phyloP scores from a whole-genome alignment of 1,140 invertebrate species.

The Hypothenemus hampei region DNA sequence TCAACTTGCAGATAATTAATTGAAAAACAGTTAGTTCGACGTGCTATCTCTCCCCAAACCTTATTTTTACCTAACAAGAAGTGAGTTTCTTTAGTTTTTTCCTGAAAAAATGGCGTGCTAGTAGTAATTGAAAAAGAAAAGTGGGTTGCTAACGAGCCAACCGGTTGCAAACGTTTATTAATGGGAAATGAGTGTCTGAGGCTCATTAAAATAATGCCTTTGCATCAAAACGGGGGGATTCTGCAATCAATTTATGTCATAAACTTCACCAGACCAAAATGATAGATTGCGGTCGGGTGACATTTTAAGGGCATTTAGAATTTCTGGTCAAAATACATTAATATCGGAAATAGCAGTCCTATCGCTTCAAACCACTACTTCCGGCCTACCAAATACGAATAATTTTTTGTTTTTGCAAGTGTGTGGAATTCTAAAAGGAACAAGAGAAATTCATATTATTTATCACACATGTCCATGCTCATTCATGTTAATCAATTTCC shows the following conservation, averaged over 20 bases:
- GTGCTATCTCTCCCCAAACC: too few relatives aligned
- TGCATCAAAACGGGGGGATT: conserved; percentile 13
- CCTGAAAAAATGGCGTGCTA: background rate
- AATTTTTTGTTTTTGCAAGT: too few relatives aligned
- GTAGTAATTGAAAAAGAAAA: conserved; percentile 4
- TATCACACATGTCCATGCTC: too few relatives aligned
- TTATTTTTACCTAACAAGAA: too few relatives aligned
- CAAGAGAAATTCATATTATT: too few relatives aligned
- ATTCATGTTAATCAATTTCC: too few relatives aligned
- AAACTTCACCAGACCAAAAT: background rate
- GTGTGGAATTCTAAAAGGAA: too few relatives aligned
- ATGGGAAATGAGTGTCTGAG: conserved; percentile 8
- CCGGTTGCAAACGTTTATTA: conserved; percentile 13
- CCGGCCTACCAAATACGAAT: background rate
- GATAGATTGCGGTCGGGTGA: conserved; percentile 6
- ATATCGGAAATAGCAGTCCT: conserved; percentile 12
- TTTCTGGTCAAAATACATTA: conserved; percentile 9
- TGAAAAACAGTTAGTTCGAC: too few relatives aligned
- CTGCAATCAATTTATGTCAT: conserved; percentile 14
- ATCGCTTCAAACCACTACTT: background rate
- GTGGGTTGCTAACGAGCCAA: conserved; percentile 4
- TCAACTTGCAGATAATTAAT: too few relatives aligned
- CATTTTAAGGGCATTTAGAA: conserved; percentile 10
- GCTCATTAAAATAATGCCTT: conserved; percentile 12
- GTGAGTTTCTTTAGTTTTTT: too few relatives aligned